A percentile compares a stretch with the other conserved stretches of the same genome.
These are phyloP conservation scores for Archocentrus centrarchus DNA, from an alignment of 2,113 vertebrate genomes.

Conservation along the genomic window DNA sequence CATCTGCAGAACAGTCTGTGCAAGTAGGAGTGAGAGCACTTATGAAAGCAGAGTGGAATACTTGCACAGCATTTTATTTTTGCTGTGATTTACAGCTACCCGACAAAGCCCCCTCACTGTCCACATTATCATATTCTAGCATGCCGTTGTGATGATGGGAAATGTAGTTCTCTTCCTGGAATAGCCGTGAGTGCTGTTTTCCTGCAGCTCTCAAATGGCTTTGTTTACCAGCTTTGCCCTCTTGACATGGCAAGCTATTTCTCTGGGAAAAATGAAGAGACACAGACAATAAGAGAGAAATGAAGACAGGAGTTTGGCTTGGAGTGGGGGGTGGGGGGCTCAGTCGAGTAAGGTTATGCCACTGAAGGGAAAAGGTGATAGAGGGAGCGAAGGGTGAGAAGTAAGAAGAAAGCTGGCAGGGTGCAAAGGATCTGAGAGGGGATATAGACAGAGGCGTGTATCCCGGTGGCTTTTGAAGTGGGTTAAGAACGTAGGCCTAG, in stretches of 20 bases:
- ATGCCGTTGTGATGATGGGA: slow-evolving; percentile 3
- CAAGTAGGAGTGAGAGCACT: slow-evolving; percentile 21
- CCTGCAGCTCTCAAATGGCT: neutral
- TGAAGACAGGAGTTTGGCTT: neutral
- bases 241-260: slow-evolving; percentile 20
- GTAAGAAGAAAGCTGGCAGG: slow-evolving; percentile 15
- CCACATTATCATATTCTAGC: neutral
- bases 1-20: slow-evolving; percentile 33
- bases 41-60: slow-evolving; percentile 3
- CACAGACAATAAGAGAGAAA: neutral
- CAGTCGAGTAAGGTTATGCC: slow-evolving; percentile 4
- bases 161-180: slow-evolving; percentile 22
- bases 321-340: neutral
- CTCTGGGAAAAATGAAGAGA: neutral
- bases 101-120: neutral
- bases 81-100: neutral
- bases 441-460: slow-evolving; percentile 33
- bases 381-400: neutral
- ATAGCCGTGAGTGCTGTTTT: neutral
- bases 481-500: slow-evolving; percentile 44
- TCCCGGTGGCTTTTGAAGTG: slow-evolving; percentile 53
- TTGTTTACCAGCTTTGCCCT: slow-evolving; percentile 13
- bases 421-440: slow-evolving; percentile 29
- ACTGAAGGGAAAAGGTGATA: slow-evolving; percentile 22
- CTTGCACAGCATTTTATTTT: slow-evolving; percentile 15